Percentiles rank a stretch among this genome's conserved stretches.
These are phyloP conservation scores for Callimorpha dominula DNA, from an alignment of 2,888 invertebrate species.

Conservation along the genomic window DNA sequence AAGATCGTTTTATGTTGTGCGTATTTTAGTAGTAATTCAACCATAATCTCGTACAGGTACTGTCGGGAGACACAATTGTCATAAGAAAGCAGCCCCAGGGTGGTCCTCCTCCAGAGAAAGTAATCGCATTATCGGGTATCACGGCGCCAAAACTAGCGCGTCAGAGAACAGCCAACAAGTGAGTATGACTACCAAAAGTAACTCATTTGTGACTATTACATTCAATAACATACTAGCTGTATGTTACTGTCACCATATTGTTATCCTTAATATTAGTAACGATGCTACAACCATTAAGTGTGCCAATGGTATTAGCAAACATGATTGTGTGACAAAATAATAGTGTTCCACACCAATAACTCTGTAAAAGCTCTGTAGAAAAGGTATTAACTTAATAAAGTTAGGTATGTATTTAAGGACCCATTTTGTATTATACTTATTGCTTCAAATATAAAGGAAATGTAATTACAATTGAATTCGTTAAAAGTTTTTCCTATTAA, in stretches of 20 bases:
- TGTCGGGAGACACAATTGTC: conserved; percentile 98
- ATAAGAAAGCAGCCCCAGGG: conserved; percentile 95
- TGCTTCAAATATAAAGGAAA: not conserved
- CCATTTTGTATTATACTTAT: not conserved
- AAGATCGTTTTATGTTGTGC: not conserved
- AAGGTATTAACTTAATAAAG: not conserved
- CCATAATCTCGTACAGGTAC: conserved; percentile 88
- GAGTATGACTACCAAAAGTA: conserved; percentile 42
- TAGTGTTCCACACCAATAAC: not conserved
- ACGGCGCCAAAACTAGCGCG: conserved; percentile 94
- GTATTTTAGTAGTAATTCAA: conserved; percentile 5
- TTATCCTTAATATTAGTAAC: not conserved
- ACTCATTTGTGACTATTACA: conserved; percentile 22
- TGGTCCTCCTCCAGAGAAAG: conserved; percentile 97
- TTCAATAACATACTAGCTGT: conserved; percentile 19
- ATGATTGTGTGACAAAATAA: not conserved
- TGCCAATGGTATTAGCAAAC: not conserved
- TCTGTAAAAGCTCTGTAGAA: not conserved
- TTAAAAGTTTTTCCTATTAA: not conserved
- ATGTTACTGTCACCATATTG: conserved; percentile 20
- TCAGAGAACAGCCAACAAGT: conserved; percentile 79
- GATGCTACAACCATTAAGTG: not conserved
- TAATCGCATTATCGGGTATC: conserved; percentile 95
- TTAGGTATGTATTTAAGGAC: not conserved
- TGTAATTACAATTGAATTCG: not conserved